These are phyloP conservation scores for Nematolebias whitei DNA, from an alignment of 2,113 vertebrate species.

Conservation along the genomic window DNA sequence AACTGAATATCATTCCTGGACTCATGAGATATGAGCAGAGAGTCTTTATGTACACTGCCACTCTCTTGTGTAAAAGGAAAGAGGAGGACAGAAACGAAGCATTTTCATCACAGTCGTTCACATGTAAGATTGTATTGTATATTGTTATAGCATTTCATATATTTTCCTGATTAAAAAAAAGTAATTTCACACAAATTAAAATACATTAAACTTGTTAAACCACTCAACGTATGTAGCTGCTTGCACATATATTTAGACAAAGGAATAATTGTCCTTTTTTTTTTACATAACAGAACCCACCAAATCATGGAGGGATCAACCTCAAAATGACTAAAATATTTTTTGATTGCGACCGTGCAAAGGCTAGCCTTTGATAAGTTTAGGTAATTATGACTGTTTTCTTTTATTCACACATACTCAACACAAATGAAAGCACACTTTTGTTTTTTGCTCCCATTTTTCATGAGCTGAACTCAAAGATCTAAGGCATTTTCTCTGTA, in stretches of 20 bases:
- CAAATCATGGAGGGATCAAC: too few relatives aligned
- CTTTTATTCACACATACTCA: too few relatives aligned
- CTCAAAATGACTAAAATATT: too few relatives aligned
- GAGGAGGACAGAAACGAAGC: conserved; percentile 11
- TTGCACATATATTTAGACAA: neutral
- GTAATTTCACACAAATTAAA: neutral
- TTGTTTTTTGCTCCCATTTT: too few relatives aligned
- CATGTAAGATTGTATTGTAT: neutral
- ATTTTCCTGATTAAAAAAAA: neutral
- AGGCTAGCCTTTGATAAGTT: too few relatives aligned
- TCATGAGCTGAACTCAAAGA: too few relatives aligned
- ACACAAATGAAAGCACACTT: too few relatives aligned
- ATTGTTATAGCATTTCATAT: neutral
- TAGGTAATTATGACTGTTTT: too few relatives aligned
- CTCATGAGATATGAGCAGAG: conserved; percentile 39
- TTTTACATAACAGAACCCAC: neutral
- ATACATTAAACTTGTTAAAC: too few relatives aligned
- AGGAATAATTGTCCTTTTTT: neutral
- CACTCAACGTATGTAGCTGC: neutral
- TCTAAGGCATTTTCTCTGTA: too few relatives aligned
- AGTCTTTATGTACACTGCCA: conserved; percentile 20
- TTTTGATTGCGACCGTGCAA: too few relatives aligned
- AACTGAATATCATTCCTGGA: conserved; percentile 56
- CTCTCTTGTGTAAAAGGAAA: conserved; percentile 23
- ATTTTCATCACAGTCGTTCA: conserved; percentile 10